Conservation (phyloP, 2,888 invertebrate species). For the Alentia gelatinosa region DNA sequence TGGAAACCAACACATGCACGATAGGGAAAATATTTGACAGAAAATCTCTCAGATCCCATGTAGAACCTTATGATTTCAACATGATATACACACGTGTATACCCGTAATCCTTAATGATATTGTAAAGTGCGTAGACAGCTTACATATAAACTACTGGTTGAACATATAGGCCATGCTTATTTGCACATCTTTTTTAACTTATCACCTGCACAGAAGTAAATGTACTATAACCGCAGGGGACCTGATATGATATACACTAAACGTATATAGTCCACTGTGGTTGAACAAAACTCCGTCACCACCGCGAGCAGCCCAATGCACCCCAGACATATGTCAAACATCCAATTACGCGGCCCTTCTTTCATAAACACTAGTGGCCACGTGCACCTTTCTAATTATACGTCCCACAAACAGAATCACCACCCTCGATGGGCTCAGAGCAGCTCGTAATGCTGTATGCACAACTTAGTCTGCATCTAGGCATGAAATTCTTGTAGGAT, state of each 20-base stretch:
- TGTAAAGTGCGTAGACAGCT: too few relatives aligned
- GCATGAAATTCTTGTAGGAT: too few relatives aligned
- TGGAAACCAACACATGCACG: too few relatives aligned
- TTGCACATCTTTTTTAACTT: conserved; percentile 12
- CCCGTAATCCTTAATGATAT: too few relatives aligned
- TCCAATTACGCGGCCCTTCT: conserved; percentile 15
- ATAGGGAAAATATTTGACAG: too few relatives aligned
- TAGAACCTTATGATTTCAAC: too few relatives aligned
- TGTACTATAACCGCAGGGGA: not conserved
- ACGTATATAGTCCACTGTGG: not conserved
- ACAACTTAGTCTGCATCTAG: too few relatives aligned
- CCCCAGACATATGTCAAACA: conserved; percentile 21
- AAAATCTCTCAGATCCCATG: too few relatives aligned
- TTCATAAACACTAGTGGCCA: conserved; percentile 14
- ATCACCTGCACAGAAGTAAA: not conserved
- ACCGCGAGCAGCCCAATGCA: not conserved
- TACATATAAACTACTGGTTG: too few relatives aligned
- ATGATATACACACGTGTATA: too few relatives aligned
- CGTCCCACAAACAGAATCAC: not conserved
- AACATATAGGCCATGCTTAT: too few relatives aligned
- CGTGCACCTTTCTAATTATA: conserved; percentile 23
- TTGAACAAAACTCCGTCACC: not conserved
- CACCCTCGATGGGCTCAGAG: not conserved
- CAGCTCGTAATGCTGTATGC: not conserved
- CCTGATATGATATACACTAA: not conserved